These are phyloP conservation scores for Psittacula cyanocephala DNA, from an alignment of 2,113 vertebrate genomes.

Conservation along the genomic window DNA sequence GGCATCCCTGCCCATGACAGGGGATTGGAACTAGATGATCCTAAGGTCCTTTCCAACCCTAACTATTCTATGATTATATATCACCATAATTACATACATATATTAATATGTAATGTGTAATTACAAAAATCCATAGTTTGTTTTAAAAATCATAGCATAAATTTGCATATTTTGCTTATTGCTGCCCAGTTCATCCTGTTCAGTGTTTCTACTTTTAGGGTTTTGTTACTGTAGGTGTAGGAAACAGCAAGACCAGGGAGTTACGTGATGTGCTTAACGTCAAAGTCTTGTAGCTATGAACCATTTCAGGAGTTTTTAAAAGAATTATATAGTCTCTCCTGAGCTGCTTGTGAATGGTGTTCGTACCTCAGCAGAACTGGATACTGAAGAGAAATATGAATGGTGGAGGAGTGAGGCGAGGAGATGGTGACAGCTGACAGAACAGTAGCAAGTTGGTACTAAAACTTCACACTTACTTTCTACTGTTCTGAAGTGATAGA, in stretches of 20 bases:
- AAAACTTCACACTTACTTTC: slow-evolving; percentile 18
- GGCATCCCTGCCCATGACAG: neutral
- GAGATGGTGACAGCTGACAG: slow-evolving; percentile 18
- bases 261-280: neutral
- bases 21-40: neutral
- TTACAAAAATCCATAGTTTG: neutral
- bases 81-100: neutral
- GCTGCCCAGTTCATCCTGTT: neutral
- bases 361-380: neutral
- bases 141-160: neutral
- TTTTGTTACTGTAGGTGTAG: neutral
- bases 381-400: neutral
- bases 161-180: neutral
- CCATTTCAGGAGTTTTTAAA: neutral
- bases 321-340: neutral
- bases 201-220: neutral
- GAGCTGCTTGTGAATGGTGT: neutral
- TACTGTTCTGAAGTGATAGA: neutral
- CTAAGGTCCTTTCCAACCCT: neutral
- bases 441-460: neutral
- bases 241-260: neutral
- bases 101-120: neutral
- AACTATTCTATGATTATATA: neutral
- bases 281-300: neutral
- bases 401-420: neutral